Conservation (phyloP, 2,888 invertebrate species). For the Amphipoea oculea region DNA sequence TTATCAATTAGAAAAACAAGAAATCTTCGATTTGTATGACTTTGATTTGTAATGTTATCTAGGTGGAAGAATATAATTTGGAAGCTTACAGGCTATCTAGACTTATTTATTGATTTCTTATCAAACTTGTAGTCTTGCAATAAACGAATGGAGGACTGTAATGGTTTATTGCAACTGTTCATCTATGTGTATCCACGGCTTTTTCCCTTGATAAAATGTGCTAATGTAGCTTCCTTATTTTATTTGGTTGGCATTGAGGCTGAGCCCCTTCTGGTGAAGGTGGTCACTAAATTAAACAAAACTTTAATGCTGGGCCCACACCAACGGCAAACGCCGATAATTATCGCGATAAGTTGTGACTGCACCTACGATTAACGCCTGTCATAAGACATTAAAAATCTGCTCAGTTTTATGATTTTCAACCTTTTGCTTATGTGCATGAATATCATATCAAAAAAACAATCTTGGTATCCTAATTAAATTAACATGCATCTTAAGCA, state of each 20-base stretch:
- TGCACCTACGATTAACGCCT: too few species aligned
- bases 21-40: slow-evolving; percentile 46
- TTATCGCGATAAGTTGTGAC: too few species aligned
- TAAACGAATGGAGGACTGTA: not conserved
- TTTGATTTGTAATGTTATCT: slow-evolving; percentile 56
- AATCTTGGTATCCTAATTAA: not conserved
- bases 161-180: not conserved
- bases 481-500: not conserved
- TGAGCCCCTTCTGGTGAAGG: not conserved
- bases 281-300: not conserved
- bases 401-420: not conserved
- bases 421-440: not conserved
- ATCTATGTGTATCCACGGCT: not conserved
- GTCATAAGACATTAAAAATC: not conserved
- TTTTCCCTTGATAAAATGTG: not conserved
- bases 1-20: slow-evolving; percentile 59
- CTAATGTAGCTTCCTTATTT: not conserved
- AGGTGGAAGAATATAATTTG: slow-evolving; percentile 24
- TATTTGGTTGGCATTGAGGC: not conserved
- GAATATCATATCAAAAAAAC: not conserved
- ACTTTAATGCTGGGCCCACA: too few species aligned
- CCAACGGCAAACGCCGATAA: too few species aligned
- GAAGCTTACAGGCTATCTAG: not conserved
- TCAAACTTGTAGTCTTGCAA: not conserved
- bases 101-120: slow-evolving; percentile 8